Evolutionary conservation across 2,797 vertebrate genomes (phyloP).

Genomic region (Chromis chromis): DNA sequence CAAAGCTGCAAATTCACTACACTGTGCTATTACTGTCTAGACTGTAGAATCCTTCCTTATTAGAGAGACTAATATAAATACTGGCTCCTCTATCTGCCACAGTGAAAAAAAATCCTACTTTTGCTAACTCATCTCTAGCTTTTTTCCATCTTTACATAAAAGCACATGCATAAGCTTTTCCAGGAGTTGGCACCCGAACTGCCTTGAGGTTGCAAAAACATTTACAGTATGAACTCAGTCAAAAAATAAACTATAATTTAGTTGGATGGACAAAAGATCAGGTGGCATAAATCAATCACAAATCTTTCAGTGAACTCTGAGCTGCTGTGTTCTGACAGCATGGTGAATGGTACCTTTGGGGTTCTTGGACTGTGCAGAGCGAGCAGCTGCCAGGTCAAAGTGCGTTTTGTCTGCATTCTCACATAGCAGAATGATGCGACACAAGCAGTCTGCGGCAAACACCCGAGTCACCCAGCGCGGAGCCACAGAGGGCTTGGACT

Average conservation of each 20-base stretch:
- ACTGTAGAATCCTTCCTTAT: neutral
- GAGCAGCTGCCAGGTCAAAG: constrained; percentile 94
- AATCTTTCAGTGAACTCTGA: constrained; percentile 15
- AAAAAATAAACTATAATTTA: neutral
- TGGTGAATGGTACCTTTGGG: constrained; percentile 88
- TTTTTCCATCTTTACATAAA: constrained; percentile 49
- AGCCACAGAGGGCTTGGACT: constrained; percentile 95
- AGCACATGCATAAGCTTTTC: constrained; percentile 29
- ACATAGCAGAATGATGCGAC: constrained; percentile 94
- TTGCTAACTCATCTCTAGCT: constrained; percentile 40
- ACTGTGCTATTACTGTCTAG: constrained; percentile 21
- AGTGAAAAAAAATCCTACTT: constrained; percentile 15
- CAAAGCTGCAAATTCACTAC: constrained; percentile 20
- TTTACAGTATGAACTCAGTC: neutral
- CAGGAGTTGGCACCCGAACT: neutral
- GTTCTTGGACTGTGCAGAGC: constrained; percentile 89
- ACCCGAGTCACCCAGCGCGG: constrained; percentile 98
- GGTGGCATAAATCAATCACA: constrained; percentile 23
- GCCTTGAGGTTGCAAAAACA: neutral
- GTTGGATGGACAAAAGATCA: neutral
- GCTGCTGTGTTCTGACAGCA: constrained; percentile 8
- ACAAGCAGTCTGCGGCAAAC: constrained; percentile 96
- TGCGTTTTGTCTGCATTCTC: constrained; percentile 92
- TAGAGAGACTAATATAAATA: constrained; percentile 48
- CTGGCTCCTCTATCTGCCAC: constrained; percentile 18